Evolutionary conservation across 2,888 invertebrate species (phyloP).

Genomic region (Coenonympha arcania): DNA sequence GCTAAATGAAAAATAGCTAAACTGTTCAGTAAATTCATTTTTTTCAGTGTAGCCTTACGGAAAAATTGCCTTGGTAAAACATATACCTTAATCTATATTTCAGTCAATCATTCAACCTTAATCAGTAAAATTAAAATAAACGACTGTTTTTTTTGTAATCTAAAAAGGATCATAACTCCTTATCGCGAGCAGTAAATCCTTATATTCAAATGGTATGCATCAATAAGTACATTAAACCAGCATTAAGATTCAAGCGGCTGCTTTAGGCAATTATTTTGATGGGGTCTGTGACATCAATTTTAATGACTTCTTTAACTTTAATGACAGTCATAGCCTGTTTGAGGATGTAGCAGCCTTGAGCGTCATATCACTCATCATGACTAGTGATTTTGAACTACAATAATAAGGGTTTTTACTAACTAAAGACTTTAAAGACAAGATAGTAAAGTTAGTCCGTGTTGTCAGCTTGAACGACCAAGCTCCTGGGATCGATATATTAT

Average conservation of each 20-base stretch:
- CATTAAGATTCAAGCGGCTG: constrained; percentile 1
- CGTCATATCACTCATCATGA: constrained; percentile 13
- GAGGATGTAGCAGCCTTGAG: constrained; percentile 20
- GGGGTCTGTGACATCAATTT: constrained; percentile 13
- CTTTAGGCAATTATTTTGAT: constrained; percentile 4
- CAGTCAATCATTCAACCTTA: not conserved
- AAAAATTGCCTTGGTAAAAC: not conserved
- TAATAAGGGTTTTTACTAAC: constrained; percentile 16
- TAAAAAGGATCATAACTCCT: not conserved
- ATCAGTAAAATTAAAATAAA: not conserved
- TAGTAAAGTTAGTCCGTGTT: not conserved
- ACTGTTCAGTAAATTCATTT: no score
- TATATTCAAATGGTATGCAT: not conserved
- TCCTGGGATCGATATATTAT: no score
- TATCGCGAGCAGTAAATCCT: not conserved
- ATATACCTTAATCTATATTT: not conserved
- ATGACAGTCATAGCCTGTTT: constrained; percentile 3
- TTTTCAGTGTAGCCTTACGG: not conserved
- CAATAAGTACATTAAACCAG: no score
- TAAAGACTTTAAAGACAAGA: not conserved
- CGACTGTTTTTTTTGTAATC: not conserved
- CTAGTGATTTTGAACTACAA: constrained; percentile 25
- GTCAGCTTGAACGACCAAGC: no score
- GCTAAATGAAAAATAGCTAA: no score
- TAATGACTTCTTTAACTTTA: constrained; percentile 16